phyloP scores from a whole-genome alignment of 2,888 invertebrate species.

The Chesias legatella region DNA sequence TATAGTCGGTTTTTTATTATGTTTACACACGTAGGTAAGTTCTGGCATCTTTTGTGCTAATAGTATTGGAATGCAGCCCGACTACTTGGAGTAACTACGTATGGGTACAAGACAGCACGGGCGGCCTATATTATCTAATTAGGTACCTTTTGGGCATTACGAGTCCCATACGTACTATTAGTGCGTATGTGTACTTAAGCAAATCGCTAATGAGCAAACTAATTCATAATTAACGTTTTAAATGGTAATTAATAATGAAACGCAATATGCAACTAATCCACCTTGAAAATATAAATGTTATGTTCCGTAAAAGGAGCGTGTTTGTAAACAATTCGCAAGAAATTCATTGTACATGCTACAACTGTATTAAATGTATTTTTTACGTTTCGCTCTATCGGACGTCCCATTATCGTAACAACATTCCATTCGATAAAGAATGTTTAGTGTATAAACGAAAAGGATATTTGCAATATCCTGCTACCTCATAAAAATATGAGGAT shows the following conservation, averaged over 20 bases:
- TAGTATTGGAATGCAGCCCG: conserved; percentile 44
- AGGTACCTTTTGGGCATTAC: conserved; percentile 5
- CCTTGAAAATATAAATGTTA: conserved; percentile 27
- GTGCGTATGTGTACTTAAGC: conserved; percentile 5
- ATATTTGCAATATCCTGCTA: conserved; percentile 9
- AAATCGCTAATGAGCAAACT: conserved; percentile 7
- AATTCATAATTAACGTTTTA: conserved; percentile 6
- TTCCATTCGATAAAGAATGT: conserved; percentile 8
- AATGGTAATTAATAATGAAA: conserved; percentile 20
- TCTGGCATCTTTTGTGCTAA: conserved; percentile 41
- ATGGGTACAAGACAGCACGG: conserved; percentile 25
- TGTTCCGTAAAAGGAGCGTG: conserved; percentile 23
- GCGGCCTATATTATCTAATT: conserved; percentile 13
- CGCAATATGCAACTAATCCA: conserved; percentile 22
- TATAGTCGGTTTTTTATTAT: conserved; percentile 21
- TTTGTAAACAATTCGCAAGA: conserved; percentile 23
- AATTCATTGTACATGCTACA: conserved; percentile 18
- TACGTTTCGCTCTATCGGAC: conserved; percentile 15
- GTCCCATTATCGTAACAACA: conserved; percentile 7
- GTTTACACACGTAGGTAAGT: conserved; percentile 22
- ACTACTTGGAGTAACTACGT: conserved; percentile 32
- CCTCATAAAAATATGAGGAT: too few species aligned
- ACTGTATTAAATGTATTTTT: conserved; percentile 15
- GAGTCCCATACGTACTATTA: conserved; percentile 1
- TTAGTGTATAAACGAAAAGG: conserved; percentile 2